Percentiles rank a stretch among this genome's conserved stretches.
Evolutionary conservation across 1,140 invertebrate genomes (phyloP).

Genomic region (Pissodes strobi): DNA sequence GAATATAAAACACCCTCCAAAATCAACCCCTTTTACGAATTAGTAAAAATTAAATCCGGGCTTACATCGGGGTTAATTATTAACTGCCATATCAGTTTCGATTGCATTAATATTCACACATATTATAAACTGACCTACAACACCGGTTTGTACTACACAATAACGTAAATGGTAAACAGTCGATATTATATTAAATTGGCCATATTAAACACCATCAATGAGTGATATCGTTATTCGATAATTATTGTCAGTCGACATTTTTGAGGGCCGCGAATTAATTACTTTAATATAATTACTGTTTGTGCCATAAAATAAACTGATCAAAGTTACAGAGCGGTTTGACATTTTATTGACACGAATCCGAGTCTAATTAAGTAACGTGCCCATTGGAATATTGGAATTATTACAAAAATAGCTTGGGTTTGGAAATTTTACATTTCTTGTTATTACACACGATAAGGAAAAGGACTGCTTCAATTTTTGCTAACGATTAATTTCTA

Average conservation of each 20-base stretch:
- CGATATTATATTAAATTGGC: slow-evolving; percentile 24
- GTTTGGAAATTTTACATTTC: too few relatives aligned
- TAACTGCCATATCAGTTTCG: slow-evolving; percentile 47
- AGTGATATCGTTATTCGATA: slow-evolving; percentile 10
- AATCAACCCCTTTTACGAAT: neutral
- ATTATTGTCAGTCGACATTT: slow-evolving; percentile 9
- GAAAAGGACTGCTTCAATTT: too few relatives aligned
- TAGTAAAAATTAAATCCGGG: slow-evolving; percentile 13
- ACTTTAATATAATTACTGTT: neutral
- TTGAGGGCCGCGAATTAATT: neutral
- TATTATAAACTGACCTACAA: slow-evolving; percentile 53
- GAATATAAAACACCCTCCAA: neutral
- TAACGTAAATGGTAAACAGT: slow-evolving; percentile 21
- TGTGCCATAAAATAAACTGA: neutral
- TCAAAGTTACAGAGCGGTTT: too few relatives aligned
- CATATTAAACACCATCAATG: slow-evolving; percentile 18
- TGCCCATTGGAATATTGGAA: too few relatives aligned
- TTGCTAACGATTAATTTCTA: too few relatives aligned
- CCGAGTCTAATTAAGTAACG: too few relatives aligned
- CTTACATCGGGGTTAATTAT: slow-evolving; percentile 20
- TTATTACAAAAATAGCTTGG: too few relatives aligned
- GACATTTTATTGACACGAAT: too few relatives aligned
- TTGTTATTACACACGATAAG: too few relatives aligned
- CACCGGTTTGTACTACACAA: slow-evolving; percentile 16
- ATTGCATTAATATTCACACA: slow-evolving; percentile 54